Evolutionary conservation across 2,113 vertebrate species (phyloP), one percentile per base, ranked within the genome.

Genomic region (Tonatia bakeri): DNA sequence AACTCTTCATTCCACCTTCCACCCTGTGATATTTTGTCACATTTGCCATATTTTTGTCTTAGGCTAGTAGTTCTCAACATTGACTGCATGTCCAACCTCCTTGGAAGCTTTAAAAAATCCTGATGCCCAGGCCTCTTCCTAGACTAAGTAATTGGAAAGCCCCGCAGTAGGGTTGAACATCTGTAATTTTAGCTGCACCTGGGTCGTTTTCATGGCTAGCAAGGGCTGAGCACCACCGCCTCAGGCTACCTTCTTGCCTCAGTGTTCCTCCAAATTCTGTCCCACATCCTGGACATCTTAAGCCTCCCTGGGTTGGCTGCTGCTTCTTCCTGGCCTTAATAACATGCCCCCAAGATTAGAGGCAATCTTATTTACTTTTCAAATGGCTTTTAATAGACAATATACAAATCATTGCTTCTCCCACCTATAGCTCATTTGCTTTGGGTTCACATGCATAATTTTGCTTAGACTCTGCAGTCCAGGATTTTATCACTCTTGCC

Each of bases 301-400:
- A 54, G 64, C 52, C 52, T 84, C 75, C n/a, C 45, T 14, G 85
- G 59, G 56, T 24, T 45, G 73, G 28, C 87, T 85, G 31, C 36
- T 33, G 56, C 40, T 86, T 90, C 91, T 92, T 65, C 20, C 59
- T 69, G 56, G 8, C 52, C 22, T 91, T 80, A 33, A 22, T 19
- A 79, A 90, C 22, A 77, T 43, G 19, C 24, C 17, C 43, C 45
- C 5, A 80, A 87, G 31, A 36, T 50, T 31, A n/a, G n/a, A 38
- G 20, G 64, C 40, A 54, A 61, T 79, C 31, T 73, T 79, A 17
- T 59, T 61, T 54, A 26, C 16, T 47, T 94, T 83, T 47, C 61
- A 87, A 93, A 59, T 75, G 4, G 11, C 19, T 93, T 93, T 91
- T 59, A 76, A 82, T 86, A 87, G 86, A 85, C 69, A 86, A 56